Conservation (phyloP, 2,797 vertebrate species). For the Clarias platycephalus region DNA sequence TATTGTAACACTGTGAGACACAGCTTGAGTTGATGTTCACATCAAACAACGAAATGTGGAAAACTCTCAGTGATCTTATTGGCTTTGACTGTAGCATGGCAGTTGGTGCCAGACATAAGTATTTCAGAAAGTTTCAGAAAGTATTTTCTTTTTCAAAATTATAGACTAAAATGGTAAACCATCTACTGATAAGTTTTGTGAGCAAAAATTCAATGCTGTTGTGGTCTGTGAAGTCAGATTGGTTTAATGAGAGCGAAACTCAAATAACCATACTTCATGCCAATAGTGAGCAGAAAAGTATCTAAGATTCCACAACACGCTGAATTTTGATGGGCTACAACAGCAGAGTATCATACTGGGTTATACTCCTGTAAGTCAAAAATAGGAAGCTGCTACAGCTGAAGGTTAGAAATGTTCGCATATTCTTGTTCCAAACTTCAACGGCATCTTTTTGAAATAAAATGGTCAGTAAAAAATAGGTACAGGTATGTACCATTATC, state of each 20-base stretch:
- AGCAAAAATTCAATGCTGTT: not conserved
- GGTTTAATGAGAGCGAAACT: not conserved
- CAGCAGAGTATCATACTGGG: not conserved
- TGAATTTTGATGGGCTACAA: not conserved
- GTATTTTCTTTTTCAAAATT: not conserved
- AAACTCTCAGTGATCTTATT: not conserved
- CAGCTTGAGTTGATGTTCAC: not conserved
- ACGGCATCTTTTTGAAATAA: not conserved
- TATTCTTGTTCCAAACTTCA: not conserved
- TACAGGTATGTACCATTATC: constrained; percentile 74
- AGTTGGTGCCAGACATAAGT: not conserved
- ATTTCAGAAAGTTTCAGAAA: not conserved
- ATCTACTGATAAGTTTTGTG: not conserved
- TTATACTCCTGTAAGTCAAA: not conserved
- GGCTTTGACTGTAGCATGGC: not conserved
- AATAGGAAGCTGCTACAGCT: not conserved
- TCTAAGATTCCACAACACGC: not conserved
- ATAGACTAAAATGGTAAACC: not conserved
- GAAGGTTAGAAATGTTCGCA: not conserved
- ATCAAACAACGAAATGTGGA: not conserved
- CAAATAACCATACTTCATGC: not conserved
- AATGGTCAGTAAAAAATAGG: not conserved
- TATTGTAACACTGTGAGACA: not conserved
- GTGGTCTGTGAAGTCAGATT: not conserved
- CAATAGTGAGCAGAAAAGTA: not conserved